Evolutionary conservation across 1,140 invertebrate genomes (phyloP).

Genomic region (Magallana gigas): DNA sequence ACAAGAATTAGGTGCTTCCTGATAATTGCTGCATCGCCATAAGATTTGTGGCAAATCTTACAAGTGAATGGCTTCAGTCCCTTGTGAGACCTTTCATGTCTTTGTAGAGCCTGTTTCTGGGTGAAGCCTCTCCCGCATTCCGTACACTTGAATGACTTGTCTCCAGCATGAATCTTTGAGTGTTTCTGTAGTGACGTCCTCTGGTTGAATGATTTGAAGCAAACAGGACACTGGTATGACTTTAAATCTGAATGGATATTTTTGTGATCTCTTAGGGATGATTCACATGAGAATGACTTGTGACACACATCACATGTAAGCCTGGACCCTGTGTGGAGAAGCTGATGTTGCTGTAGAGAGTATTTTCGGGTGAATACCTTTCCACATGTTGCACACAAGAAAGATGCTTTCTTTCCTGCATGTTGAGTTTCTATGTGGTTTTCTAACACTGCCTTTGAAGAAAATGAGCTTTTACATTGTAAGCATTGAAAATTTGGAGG

Average conservation of each 20-base stretch:
- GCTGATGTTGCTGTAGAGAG: conserved; percentile 67
- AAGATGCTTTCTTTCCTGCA: conserved; percentile 63
- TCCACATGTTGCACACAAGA: conserved; percentile 71
- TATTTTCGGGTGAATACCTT: conserved; percentile 73
- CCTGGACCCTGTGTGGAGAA: conserved; percentile 69
- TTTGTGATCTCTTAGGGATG: conserved; percentile 69
- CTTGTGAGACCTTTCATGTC: conserved; percentile 94
- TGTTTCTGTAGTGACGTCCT: conserved; percentile 73
- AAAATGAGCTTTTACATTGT: conserved; percentile 67
- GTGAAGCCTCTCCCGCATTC: conserved; percentile 74
- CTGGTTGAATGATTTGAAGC: conserved; percentile 84
- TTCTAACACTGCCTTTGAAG: conserved; percentile 62
- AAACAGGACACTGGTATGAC: conserved; percentile 80
- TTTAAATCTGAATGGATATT: conserved; percentile 66
- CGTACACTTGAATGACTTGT: conserved; percentile 66
- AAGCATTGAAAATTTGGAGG: conserved; percentile 62
- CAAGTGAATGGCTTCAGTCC: conserved; percentile 93
- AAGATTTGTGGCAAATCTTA: conserved; percentile 82
- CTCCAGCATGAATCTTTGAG: conserved; percentile 68
- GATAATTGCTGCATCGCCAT: conserved; percentile 77
- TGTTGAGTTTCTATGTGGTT: conserved; percentile 68
- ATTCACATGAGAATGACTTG: conserved; percentile 70
- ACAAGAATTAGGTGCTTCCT: conserved; percentile 72
- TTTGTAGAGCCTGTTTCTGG: conserved; percentile 72
- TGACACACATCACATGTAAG: conserved; percentile 72